Conservation (phyloP, 2,797 vertebrate species). For the Phylloscopus collybita region DNA sequence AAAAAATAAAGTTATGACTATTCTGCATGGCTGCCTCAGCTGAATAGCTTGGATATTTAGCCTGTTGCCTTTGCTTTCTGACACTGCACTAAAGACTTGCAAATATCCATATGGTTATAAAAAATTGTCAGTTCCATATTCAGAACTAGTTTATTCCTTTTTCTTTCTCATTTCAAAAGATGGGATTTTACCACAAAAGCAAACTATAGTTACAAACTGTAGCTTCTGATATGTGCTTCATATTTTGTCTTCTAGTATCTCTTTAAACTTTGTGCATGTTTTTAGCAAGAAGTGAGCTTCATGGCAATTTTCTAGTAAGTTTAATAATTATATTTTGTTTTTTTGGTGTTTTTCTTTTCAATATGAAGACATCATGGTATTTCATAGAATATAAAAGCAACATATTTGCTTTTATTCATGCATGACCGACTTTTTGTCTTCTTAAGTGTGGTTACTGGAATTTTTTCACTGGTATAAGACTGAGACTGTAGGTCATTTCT, state of each 20-base stretch:
- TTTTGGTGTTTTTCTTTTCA: background rate
- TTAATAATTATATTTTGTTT: background rate
- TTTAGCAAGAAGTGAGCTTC: background rate
- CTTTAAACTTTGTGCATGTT: background rate
- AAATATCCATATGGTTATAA: background rate
- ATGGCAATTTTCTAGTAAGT: background rate
- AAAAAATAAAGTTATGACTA: background rate
- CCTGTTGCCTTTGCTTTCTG: background rate
- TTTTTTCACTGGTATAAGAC: background rate
- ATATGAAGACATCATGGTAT: background rate
- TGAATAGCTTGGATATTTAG: background rate
- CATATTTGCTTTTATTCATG: background rate
- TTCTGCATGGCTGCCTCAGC: background rate
- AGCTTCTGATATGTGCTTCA: background rate
- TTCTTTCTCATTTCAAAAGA: background rate
- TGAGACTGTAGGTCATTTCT: background rate
- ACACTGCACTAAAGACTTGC: background rate
- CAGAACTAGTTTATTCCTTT: background rate
- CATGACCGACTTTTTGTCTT: background rate
- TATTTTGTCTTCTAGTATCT: background rate
- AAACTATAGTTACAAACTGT: background rate
- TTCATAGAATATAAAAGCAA: background rate
- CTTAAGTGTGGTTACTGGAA: background rate
- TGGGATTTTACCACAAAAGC: background rate
- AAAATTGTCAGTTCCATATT: background rate